Base-by-base conservation (phyloP, 1,140 invertebrate genomes). In the Helicoverpa armigera region DNA sequence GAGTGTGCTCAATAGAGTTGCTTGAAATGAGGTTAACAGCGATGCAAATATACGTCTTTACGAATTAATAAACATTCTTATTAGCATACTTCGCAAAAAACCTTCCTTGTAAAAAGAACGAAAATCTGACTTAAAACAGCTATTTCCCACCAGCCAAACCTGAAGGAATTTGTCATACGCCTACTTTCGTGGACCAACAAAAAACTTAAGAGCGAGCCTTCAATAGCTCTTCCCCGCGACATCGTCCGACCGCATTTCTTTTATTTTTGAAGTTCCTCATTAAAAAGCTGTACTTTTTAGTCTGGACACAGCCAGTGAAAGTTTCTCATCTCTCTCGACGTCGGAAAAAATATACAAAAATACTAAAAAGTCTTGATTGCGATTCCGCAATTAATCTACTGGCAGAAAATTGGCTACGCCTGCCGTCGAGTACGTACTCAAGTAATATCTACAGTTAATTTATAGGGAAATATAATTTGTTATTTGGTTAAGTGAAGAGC, bases 191-290 rank as follows among this genome's bases (percentile, higher is more conserved):
- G 9, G 48, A 18, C 35, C n/a, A 67, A 70, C 16, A 70, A 70
- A 51, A 70, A 69, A 51, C 18, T 18, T 70, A 29, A 51, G 12
- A 51, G 67, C 16, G 13, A 70, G 63, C 63, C 67, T 51, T 70
- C 67, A 70, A 70, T 70, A 53, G 67, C 67, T 29, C 43, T 70
- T 53, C 50, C 50, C 16, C 67, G 67, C 67, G 67, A 70, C 67
- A 70, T 70, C 67, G 67, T 70, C 67, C 50, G 50, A 73, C 70
- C 53, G 50, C 50, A 70, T 70, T 53, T 54, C 53, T 75, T 75
- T 75, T 56, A 58, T 56, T 75, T 75, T 75, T 75, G 16, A 75
- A 75, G 72, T 75, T 75, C 72, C 72, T 75, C 72, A 60, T 48
- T 75, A 75, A 75, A 60, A 75, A 18, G 35, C 54, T 75, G 35